Conservation (phyloP, 2,113 vertebrate species). For the Solenodon paradoxus region DNA sequence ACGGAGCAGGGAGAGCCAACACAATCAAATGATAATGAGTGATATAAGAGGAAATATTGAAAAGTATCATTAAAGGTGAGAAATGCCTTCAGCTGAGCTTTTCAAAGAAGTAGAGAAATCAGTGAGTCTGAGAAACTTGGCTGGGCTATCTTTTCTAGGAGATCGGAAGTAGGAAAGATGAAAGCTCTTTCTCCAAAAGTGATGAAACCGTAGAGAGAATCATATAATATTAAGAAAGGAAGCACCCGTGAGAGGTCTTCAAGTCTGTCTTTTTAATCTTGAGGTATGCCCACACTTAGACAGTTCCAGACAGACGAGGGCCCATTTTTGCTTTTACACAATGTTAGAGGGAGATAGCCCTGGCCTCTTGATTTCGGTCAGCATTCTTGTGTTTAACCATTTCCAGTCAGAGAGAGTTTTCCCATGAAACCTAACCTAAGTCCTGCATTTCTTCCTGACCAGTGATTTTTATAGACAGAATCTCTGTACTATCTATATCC, state of each 20-base stretch:
- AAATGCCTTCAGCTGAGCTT: constrained; percentile 7
- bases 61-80: constrained; percentile 19
- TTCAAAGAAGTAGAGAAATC: neutral
- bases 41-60: constrained; percentile 12
- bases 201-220: neutral
- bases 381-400: neutral
- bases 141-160: neutral
- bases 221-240: neutral
- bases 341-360: neutral
- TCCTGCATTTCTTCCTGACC: neutral
- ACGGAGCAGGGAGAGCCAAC: neutral
- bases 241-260: neutral
- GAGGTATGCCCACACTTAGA: neutral
- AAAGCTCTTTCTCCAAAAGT: constrained; percentile 10
- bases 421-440: neutral
- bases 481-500: too few species aligned
- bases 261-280: neutral
- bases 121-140: neutral
- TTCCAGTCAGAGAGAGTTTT: constrained; percentile 14
- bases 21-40: neutral
- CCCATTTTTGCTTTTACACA: neutral
- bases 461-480: neutral
- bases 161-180: neutral
- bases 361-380: constrained; percentile 23
- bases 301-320: neutral